Conservation (phyloP, 2,888 invertebrate species). For the Elegia similella region DNA sequence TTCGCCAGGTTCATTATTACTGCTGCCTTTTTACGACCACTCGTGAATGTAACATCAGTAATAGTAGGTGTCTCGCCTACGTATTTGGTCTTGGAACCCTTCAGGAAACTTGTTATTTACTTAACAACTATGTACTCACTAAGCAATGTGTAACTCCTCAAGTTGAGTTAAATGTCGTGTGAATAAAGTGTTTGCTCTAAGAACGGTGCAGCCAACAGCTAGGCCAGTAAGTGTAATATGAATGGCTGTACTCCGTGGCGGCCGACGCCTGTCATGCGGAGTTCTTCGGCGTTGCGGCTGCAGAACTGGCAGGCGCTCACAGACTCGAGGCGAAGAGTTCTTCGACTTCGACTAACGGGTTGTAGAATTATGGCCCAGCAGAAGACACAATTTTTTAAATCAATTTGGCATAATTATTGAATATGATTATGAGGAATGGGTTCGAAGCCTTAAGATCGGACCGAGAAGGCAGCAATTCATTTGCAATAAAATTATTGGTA, state of each 20-base stretch:
- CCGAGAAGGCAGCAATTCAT: no score
- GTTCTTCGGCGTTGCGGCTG: not conserved
- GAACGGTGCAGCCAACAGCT: not conserved
- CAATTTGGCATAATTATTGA: no score
- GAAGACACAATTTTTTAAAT: no score
- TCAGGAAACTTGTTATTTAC: not conserved
- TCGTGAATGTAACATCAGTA: no score
- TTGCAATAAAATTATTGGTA: no score
- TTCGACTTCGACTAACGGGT: not conserved
- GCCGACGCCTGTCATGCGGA: constrained; percentile 5
- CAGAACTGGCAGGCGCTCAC: not conserved
- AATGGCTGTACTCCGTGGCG: constrained; percentile 3
- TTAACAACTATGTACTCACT: not conserved
- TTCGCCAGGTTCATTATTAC: no score
- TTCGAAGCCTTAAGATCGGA: no score
- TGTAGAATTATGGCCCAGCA: no score
- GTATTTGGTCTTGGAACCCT: not conserved
- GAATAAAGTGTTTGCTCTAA: not conserved
- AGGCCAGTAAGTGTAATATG: not conserved
- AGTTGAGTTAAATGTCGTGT: not conserved
- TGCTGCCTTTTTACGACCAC: no score
- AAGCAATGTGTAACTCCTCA: not conserved
- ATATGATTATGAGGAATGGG: no score
- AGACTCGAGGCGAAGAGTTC: not conserved
- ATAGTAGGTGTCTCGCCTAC: no score